A percentile compares a stretch with the other conserved stretches of the same genome.
Conservation (phyloP, 2,888 invertebrate genomes). For the Cheilosia vulpina region DNA sequence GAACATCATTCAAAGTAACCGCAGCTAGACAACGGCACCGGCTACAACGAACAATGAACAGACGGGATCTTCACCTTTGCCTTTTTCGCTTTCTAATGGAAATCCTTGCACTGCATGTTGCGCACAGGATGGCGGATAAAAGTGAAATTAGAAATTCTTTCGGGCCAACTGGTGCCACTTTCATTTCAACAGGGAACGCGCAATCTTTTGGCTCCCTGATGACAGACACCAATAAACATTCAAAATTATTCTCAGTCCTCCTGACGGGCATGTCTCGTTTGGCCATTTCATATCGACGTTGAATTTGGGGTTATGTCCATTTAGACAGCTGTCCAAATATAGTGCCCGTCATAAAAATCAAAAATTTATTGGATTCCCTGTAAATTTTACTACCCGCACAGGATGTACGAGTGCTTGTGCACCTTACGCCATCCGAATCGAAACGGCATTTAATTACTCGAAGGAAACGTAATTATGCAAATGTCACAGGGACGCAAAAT, state of each 20-base stretch:
- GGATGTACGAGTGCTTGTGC: constrained; percentile 29
- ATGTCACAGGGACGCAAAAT: constrained; percentile 16
- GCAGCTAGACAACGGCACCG: constrained; percentile 43
- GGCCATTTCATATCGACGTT: constrained; percentile 23
- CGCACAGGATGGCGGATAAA: constrained; percentile 58
- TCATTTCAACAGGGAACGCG: not conserved
- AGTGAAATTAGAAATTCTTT: constrained; percentile 70
- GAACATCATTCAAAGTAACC: constrained; percentile 67
- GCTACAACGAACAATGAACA: constrained; percentile 46
- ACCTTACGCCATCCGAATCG: constrained; percentile 33
- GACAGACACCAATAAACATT: constrained; percentile 63
- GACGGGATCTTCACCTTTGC: constrained; percentile 68
- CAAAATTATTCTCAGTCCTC: constrained; percentile 66
- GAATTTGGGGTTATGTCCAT: not conserved
- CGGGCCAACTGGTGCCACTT: constrained; percentile 64
- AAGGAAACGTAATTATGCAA: constrained; percentile 48
- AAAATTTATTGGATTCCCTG: constrained; percentile 58
- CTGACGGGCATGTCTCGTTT: constrained; percentile 20
- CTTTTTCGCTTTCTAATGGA: constrained; percentile 71
- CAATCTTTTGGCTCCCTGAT: constrained; percentile 30
- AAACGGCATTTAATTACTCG: constrained; percentile 64
- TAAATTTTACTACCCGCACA: constrained; percentile 24
- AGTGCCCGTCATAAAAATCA: constrained; percentile 69
- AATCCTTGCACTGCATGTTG: constrained; percentile 42
- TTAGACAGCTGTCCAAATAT: constrained; percentile 64